Percentiles rank a stretch among this genome's conserved stretches.
phyloP scores from a whole-genome alignment of 2,888 invertebrate species.

The Hypolimnas misippus region DNA sequence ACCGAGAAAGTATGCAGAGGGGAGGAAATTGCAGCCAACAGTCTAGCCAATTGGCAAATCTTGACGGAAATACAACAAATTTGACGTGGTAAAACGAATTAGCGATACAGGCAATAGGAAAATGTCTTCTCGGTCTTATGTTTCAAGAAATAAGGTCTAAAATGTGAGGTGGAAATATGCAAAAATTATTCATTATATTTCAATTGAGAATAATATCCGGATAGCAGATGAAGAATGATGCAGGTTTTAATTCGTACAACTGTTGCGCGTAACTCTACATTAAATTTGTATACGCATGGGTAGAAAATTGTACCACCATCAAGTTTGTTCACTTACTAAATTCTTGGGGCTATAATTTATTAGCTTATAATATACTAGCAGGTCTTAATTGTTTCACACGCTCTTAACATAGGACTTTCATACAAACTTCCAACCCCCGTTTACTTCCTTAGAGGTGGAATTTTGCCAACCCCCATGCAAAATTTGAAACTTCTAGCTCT shows the following conservation, averaged over 20 bases:
- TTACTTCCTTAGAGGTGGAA: no score
- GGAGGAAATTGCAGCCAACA: slow-evolving; percentile 37
- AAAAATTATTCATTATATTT: neutral
- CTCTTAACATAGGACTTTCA: no score
- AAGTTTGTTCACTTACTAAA: no score
- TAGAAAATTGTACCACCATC: no score
- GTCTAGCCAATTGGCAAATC: slow-evolving; percentile 40
- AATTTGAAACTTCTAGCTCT: no score
- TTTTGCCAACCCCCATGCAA: no score
- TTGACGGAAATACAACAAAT: slow-evolving; percentile 39
- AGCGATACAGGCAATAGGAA: neutral
- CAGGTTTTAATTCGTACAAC: neutral
- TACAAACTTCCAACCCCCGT: no score
- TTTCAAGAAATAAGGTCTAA: neutral
- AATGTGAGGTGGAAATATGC: neutral
- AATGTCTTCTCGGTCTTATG: neutral
- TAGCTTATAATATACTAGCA: no score
- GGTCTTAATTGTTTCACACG: no score
- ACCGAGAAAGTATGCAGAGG: slow-evolving; percentile 26
- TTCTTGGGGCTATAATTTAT: no score
- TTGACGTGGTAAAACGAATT: slow-evolving; percentile 25
- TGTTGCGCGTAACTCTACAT: neutral
- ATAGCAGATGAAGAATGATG: neutral
- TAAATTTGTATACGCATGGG: neutral
- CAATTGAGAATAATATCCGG: neutral